Percentiles rank a stretch among this genome's conserved stretches.
phyloP scores from a whole-genome alignment of 2,888 invertebrate species.

The Epinotia nisella region DNA sequence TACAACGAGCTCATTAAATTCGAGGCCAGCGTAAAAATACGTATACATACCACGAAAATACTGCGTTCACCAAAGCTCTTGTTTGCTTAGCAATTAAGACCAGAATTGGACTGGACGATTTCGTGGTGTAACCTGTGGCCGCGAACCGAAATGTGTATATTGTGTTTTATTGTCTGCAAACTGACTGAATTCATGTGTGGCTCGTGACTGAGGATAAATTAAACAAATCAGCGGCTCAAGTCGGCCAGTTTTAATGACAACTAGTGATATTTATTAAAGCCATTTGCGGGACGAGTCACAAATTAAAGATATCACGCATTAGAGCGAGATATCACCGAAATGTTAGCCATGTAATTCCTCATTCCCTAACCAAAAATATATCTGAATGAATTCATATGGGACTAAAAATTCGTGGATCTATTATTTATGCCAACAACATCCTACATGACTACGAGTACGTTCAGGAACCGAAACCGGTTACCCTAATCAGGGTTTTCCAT shows the following conservation, averaged over 20 bases:
- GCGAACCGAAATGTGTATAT: conserved; percentile 62
- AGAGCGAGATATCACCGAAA: not conserved
- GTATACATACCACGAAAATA: conserved; percentile 48
- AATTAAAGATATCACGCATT: no score
- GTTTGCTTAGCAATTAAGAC: not conserved
- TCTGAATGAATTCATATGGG: no score
- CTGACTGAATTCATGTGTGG: conserved; percentile 36
- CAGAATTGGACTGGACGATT: not conserved
- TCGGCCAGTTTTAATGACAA: not conserved
- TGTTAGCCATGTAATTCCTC: not conserved
- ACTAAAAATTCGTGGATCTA: no score
- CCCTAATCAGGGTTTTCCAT: no score
- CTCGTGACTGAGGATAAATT: conserved; percentile 41
- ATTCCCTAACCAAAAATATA: no score
- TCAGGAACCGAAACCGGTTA: no score
- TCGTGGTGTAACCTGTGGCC: conserved; percentile 58
- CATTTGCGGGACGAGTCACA: no score
- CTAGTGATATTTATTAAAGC: not conserved
- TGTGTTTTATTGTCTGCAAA: conserved; percentile 41
- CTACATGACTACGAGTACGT: no score
- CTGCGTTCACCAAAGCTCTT: not conserved
- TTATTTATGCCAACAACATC: no score
- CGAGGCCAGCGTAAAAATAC: conserved; percentile 67
- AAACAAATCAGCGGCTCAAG: conserved; percentile 19
- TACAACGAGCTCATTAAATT: conserved; percentile 62